Base-by-base conservation (phyloP, 37 sponge, comb jelly and placozoan genomes). In the Chondrosia reniformis region DNA sequence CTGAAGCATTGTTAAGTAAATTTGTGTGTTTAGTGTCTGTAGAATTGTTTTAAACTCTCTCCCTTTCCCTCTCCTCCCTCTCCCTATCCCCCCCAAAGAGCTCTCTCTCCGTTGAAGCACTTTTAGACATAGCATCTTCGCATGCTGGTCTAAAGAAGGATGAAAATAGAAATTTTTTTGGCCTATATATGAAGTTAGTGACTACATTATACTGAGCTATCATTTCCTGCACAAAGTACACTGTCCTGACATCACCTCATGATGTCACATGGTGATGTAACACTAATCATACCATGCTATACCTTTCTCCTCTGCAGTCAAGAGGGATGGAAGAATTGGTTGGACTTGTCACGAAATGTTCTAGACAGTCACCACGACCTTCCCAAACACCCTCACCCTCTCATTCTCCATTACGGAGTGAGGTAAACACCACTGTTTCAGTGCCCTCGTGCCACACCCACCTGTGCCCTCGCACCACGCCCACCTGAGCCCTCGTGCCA, bases 291-390 rank as follows among this genome's bases (percentile, higher is more conserved):
- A n/a, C n/a, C n/a, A n/a, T n/a, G n/a, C n/a, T n/a, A n/a, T n/a
- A 37, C 33, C 30, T 79, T 28, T 79, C 24, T 41, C 65, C 10
- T 33, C 7, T 30, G 12, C 63, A 63, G 65, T 74, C 27, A 46
- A 10, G 36, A 28, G 75, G 86, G 91, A 7, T 90, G 81, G 66
- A 85, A 81, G 67, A 91, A 92, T 67, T 92, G 93, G 93, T 52
- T 92, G 63, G 89, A 92, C 56, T 57, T 80, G 81, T 86, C 88
- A 24, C 81, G 80, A 57, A 80, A 83, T 40, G 93, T 92, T 37
- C 44, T 92, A 45, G 89, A 81, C 15, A 85, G 82, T 56, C 67
- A 85, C 7, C 93, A 92, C 32, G 93, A 92, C 63, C 46, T 92
- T 2, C 93, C 89, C 36, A 85, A 89, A 45, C 52, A 64, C 7